A percentile compares a stretch with the other conserved stretches of the same genome.
Evolutionary conservation across 2,888 invertebrate species (phyloP).

Genomic region (Drosophila helvetica): DNA sequence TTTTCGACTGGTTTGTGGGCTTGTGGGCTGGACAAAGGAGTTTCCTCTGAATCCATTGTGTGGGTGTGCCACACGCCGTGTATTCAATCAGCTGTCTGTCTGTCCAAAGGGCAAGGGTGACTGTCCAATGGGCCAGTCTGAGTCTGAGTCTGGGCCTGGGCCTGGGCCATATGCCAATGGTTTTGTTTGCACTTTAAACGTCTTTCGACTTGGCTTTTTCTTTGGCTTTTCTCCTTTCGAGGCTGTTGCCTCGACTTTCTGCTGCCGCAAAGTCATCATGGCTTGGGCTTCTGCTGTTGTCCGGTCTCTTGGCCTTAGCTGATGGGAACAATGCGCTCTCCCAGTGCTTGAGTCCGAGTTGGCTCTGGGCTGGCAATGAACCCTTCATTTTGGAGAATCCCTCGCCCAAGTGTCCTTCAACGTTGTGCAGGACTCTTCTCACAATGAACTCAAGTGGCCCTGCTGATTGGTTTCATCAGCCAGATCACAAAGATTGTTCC

Average conservation of each 20-base stretch:
- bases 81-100: constrained; percentile 27
- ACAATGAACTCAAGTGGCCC: constrained; percentile 11
- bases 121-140: background rate
- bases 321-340: constrained; percentile 22
- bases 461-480: constrained; percentile 7
- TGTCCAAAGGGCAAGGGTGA: background rate
- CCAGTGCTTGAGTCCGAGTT: constrained; percentile 2
- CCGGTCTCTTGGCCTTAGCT: constrained; percentile 31
- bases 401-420: constrained; percentile 8
- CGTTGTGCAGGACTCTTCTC: constrained; percentile 4
- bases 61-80: background rate
- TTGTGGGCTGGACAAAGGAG: background rate
- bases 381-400: constrained; percentile 32
- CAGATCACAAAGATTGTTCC: constrained; percentile 12
- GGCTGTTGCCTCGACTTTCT: background rate
- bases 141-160: no score
- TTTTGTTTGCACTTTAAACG: constrained; percentile 68
- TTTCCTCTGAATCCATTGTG: constrained; percentile 2
- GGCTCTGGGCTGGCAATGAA: background rate
- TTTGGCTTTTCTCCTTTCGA: constrained; percentile 23
- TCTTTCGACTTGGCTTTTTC: constrained; percentile 51
- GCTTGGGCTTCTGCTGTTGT: constrained; percentile 8
- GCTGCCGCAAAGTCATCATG: constrained; percentile 44
- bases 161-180: constrained; percentile 69
- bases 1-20: background rate